phyloP scores from a whole-genome alignment of 2,113 vertebrate genomes.

The Plotosus lineatus region DNA sequence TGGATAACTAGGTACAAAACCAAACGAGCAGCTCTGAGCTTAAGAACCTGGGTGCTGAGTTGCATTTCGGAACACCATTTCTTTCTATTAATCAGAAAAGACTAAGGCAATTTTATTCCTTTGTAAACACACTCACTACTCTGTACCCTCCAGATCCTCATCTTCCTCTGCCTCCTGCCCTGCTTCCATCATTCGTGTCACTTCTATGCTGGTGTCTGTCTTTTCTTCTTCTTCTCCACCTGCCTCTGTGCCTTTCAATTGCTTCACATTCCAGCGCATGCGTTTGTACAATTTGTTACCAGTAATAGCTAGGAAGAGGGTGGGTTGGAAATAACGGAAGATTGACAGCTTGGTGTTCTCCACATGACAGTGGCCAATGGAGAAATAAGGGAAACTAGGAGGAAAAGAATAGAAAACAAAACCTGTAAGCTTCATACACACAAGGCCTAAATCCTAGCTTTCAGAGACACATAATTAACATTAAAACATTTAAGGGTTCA shows the following conservation, averaged over 20 bases:
- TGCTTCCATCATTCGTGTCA: not conserved
- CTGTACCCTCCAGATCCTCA: slow-evolving; percentile 52
- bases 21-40: not conserved
- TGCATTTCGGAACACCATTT: not conserved
- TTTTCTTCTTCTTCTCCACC: not conserved
- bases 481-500: not conserved
- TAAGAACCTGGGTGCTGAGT: not conserved
- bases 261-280: slow-evolving; percentile 85
- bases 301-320: slow-evolving; percentile 67
- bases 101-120: not conserved
- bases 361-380: slow-evolving; percentile 73
- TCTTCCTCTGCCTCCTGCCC: slow-evolving; percentile 33
- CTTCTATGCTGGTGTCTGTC: not conserved
- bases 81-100: not conserved
- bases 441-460: not conserved
- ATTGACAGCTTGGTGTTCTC: slow-evolving; percentile 66
- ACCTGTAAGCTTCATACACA: not conserved
- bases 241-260: slow-evolving; percentile 9
- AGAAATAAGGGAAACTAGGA: slow-evolving; percentile 77
- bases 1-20: not conserved
- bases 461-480: not conserved
- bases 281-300: slow-evolving; percentile 75
- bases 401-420: not conserved
- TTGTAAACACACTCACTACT: slow-evolving; percentile 73
- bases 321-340: slow-evolving; percentile 75